These are phyloP conservation scores for Trichogramma evanescens DNA, from an alignment of 2,888 invertebrate species.

Conservation along the genomic window DNA sequence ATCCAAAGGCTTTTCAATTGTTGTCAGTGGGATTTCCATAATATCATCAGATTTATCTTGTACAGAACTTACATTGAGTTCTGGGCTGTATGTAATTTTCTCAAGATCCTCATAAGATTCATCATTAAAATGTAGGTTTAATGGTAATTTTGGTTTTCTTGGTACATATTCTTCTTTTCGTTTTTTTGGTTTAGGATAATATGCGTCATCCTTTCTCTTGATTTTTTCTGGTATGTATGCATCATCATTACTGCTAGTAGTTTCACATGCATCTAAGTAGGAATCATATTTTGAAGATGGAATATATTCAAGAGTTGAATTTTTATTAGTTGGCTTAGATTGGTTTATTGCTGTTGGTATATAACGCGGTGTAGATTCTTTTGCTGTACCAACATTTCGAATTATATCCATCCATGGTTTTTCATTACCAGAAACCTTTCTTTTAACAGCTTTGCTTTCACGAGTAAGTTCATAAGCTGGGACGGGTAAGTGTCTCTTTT, in stretches of 20 bases:
- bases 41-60: constrained; percentile 31
- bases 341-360: constrained; percentile 38
- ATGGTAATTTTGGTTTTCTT: constrained; percentile 39
- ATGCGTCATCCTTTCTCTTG: constrained; percentile 36
- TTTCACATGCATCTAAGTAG: constrained; percentile 33
- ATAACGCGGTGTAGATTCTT: constrained; percentile 27
- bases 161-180: constrained; percentile 44
- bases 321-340: constrained; percentile 20
- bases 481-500: constrained; percentile 45
- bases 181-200: constrained; percentile 41
- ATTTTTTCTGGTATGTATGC: constrained; percentile 29
- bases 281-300: constrained; percentile 36
- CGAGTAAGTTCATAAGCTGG: constrained; percentile 39
- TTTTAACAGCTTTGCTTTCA: constrained; percentile 39
- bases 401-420: constrained; percentile 34
- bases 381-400: constrained; percentile 25
- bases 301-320: constrained; percentile 32
- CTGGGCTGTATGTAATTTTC: constrained; percentile 32
- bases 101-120: constrained; percentile 46
- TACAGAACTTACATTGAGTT: constrained; percentile 9
- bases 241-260: constrained; percentile 35
- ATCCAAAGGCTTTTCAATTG: background rate
- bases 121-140: constrained; percentile 32
- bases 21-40: constrained; percentile 22
- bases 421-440: constrained; percentile 37